phyloP scores from a whole-genome alignment of 2,113 vertebrate genomes.

The Xiphorhynchus elegans region DNA sequence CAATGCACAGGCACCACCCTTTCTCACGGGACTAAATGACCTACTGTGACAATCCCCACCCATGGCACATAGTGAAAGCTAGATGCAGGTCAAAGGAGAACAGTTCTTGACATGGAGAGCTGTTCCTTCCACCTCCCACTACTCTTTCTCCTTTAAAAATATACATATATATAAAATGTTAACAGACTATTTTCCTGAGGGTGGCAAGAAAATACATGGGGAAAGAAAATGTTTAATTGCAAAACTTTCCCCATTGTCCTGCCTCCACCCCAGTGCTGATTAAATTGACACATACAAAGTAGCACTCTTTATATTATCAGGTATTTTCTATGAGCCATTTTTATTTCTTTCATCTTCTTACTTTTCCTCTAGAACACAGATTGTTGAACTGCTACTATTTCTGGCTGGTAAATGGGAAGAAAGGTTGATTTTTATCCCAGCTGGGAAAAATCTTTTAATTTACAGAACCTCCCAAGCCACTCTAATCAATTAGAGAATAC shows the following conservation, averaged over 20 bases:
- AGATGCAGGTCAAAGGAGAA: neutral
- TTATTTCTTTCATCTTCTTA: neutral
- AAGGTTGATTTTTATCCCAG: slow-evolving; percentile 10
- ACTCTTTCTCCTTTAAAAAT: neutral
- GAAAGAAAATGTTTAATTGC: neutral
- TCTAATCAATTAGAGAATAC: slow-evolving; percentile 30
- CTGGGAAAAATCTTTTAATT: slow-evolving; percentile 6
- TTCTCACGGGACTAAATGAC: neutral
- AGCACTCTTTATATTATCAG: neutral
- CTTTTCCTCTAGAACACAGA: neutral
- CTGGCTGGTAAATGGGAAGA: neutral
- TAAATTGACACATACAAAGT: neutral
- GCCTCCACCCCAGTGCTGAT: neutral
- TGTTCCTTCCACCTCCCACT: neutral
- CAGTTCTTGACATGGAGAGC: neutral
- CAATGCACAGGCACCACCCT: neutral
- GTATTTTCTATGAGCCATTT: neutral
- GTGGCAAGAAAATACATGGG: neutral
- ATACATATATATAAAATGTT: neutral
- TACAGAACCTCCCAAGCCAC: neutral
- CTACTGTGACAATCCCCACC: neutral
- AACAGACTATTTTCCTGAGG: neutral
- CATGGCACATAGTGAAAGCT: neutral
- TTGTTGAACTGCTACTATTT: neutral
- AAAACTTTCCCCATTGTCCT: neutral